Conservation (phyloP, 2,113 vertebrate genomes). For the Zosterops lateralis region DNA sequence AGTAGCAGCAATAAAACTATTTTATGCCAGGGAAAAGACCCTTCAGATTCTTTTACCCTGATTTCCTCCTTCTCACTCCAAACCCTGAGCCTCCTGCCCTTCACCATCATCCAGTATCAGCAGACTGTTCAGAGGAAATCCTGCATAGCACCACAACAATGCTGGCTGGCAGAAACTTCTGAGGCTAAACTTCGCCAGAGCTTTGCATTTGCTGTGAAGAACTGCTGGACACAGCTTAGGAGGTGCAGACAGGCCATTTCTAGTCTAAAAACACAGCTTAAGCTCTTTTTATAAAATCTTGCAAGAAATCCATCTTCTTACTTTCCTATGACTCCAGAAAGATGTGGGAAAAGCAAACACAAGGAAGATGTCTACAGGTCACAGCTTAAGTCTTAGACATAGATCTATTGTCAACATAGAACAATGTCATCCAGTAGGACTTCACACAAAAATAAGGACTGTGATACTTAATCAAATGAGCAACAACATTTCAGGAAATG, state of each 20-base stretch:
- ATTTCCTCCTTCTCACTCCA: not conserved
- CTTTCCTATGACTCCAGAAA: not conserved
- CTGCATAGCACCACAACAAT: accelerated
- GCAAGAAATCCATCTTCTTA: not conserved
- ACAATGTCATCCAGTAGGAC: not conserved
- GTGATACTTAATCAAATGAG: not conserved
- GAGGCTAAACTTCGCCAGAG: not conserved
- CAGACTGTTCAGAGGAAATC: not conserved
- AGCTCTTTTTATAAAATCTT: not conserved
- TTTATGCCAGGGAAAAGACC: not conserved
- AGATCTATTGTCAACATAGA: accelerated
- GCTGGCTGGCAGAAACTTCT: not conserved
- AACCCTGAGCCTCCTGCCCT: too few species aligned
- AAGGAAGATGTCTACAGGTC: not conserved
- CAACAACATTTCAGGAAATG: not conserved
- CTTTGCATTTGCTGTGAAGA: not conserved
- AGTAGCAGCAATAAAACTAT: not conserved
- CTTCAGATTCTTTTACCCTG: not conserved
- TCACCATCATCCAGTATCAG: not conserved
- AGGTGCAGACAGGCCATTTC: not conserved
- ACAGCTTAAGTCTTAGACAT: not conserved
- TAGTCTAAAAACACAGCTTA: not conserved
- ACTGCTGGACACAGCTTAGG: not conserved
- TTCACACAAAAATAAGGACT: not conserved
- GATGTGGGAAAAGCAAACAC: not conserved